Percentiles rank a stretch among this genome's conserved stretches.
phyloP scores from a whole-genome alignment of 37 sponge, comb jelly and placozoan species.

The Spongilla lacustris region DNA sequence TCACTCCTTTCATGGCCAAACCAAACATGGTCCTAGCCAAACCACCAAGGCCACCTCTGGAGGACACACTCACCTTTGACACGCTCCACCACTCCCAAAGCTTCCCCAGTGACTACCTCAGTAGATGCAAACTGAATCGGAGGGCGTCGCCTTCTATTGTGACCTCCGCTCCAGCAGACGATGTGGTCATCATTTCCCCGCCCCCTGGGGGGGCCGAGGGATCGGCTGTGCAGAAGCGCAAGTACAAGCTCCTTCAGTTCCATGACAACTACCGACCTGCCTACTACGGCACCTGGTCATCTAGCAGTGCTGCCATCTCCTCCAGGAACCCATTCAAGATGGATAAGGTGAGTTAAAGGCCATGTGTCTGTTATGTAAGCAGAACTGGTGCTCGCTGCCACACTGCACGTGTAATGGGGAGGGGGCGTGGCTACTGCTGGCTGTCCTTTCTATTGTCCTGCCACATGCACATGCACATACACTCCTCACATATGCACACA shows the following conservation, averaged over 20 bases:
- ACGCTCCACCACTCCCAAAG: conserved; percentile 4
- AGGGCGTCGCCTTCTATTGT: neutral
- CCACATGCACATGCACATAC: too few species aligned
- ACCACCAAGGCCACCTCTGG: conserved; percentile 23
- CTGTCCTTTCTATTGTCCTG: too few species aligned
- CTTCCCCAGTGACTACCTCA: neutral
- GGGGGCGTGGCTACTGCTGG: too few species aligned
- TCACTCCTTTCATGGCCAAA: conserved; percentile 52
- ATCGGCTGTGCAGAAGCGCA: conserved; percentile 18
- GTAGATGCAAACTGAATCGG: neutral
- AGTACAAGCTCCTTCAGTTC: conserved; percentile 92
- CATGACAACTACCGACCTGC: conserved; percentile 92
- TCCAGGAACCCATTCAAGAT: conserved; percentile 83
- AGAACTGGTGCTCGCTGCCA: too few species aligned
- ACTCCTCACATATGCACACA: too few species aligned
- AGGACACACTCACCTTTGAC: conserved; percentile 37
- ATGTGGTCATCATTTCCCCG: conserved; percentile 24
- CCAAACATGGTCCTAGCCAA: conserved; percentile 45
- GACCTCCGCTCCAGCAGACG: neutral
- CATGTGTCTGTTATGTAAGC: too few species aligned
- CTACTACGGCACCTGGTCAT: conserved; percentile 92
- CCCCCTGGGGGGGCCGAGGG: neutral
- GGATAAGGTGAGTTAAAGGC: conserved; percentile 66
- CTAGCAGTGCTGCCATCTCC: conserved; percentile 45
- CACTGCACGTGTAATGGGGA: too few species aligned